Percentiles rank a stretch among this genome's conserved stretches.
These are phyloP conservation scores for Patella caerulea DNA, from an alignment of 2,888 invertebrate species.

Conservation along the genomic window DNA sequence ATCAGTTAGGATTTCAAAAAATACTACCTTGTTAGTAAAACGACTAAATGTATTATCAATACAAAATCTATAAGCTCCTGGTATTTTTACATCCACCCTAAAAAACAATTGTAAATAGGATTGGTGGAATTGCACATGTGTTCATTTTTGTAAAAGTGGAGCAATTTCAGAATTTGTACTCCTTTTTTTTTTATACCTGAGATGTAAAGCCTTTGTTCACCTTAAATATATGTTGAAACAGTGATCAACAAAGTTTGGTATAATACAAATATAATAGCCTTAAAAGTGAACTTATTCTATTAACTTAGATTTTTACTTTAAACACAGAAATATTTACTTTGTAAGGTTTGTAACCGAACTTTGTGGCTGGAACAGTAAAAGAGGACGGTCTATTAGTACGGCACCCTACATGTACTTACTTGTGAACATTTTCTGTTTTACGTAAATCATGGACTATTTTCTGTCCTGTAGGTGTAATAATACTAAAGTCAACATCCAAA, in stretches of 20 bases:
- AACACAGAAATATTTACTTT: too few relatives aligned
- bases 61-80: constrained; percentile 87
- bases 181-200: neutral
- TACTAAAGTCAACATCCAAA: constrained; percentile 85
- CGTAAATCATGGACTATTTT: constrained; percentile 60
- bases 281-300: too few relatives aligned
- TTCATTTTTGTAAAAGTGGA: too few relatives aligned
- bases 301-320: too few relatives aligned
- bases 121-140: neutral
- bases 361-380: too few relatives aligned
- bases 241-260: too few relatives aligned
- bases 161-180: neutral
- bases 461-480: constrained; percentile 77
- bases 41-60: constrained; percentile 89
- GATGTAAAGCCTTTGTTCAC: neutral
- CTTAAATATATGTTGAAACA: neutral
- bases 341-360: too few relatives aligned
- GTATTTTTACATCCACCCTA: constrained; percentile 74
- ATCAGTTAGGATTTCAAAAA: constrained; percentile 79
- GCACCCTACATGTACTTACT: constrained; percentile 46
- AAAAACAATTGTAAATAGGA: constrained; percentile 34
- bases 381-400: too few relatives aligned
- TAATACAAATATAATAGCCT: too few relatives aligned
- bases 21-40: constrained; percentile 87
- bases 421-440: constrained; percentile 70